These are phyloP conservation scores for Lepus americanus DNA, from an alignment of 2,113 vertebrate genomes.

Conservation along the genomic window DNA sequence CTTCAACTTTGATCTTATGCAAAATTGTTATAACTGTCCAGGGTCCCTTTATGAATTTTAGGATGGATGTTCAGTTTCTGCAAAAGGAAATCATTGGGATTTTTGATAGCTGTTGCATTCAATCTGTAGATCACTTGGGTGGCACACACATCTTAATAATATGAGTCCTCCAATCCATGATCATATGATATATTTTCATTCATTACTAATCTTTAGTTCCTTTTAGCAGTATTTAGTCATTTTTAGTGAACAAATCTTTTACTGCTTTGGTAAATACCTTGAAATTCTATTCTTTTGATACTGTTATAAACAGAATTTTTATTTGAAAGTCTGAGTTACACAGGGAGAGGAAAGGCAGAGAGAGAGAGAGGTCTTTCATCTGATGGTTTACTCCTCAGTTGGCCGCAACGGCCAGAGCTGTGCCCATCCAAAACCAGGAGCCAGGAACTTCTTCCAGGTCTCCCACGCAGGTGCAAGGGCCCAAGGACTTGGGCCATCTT, in stretches of 20 bases:
- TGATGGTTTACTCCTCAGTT: too few species aligned
- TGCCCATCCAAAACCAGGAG: too few species aligned
- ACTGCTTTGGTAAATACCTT: background rate
- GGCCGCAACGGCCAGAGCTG: too few species aligned
- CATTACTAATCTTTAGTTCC: background rate
- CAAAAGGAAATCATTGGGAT: background rate
- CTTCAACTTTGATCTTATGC: background rate
- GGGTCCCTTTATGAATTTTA: background rate
- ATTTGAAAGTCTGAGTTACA: too few species aligned
- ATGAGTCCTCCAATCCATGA: background rate
- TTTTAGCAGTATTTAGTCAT: background rate
- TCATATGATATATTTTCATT: background rate
- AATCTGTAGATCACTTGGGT: background rate
- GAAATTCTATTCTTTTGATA: background rate
- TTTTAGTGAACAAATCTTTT: background rate
- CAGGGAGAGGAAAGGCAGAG: too few species aligned
- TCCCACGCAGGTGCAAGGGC: too few species aligned
- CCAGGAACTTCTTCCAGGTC: too few species aligned
- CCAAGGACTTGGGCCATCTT: too few species aligned
- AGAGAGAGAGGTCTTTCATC: too few species aligned
- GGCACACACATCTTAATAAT: too few species aligned
- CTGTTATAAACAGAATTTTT: background rate
- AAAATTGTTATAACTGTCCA: background rate
- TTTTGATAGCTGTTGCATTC: background rate
- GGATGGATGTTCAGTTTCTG: background rate